Base-by-base conservation (phyloP, 1,140 invertebrate genomes). In the Drosophila carrolli region DNA sequence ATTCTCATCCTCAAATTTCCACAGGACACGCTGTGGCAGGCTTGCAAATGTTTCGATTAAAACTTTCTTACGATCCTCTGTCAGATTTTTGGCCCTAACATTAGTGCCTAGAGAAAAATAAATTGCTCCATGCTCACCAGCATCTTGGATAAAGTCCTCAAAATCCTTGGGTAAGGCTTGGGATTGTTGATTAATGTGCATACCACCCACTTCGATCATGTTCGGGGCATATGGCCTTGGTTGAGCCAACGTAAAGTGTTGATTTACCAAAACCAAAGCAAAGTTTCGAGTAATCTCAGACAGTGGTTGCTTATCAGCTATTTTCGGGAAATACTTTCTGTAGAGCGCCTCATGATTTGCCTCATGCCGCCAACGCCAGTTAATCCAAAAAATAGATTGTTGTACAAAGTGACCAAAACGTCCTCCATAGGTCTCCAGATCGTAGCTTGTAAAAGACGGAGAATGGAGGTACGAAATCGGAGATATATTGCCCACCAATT, bases 71-170 rank as follows among this genome's bases (percentile, higher is more conserved):
- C 93, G 94, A 0, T 93, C 91, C 1, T 70, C 16, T 0, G 93
- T 92, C 60, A 95, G 76, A 29, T 93, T 93, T 6, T 92, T 91
- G 48, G 85, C 77, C 78, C 94, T 94, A 0, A 94, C 94, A 2
- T 48, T 48, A 5, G 43, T 40, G 8, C 95, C 95, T 27, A 95
- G 93, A 41, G 93, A 95, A 48, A 95, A 94, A 41, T 94, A 94
- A 5, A 96, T 89, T 1, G 93, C 93, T 6, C 94, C 95, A 9
- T 94, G 54, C 1, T 83, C 90, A 2, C 63, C 67, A 1, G 94
- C 92, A 27, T 93, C 90, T 60, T 95, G 94, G 29, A 96, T 78
- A 70, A 95, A 93, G 37, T 92, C 89, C 83, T 94, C 86, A 0
- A 94, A 67, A 1, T 67, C 53, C 1, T 40, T 37, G 2, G 74